Evolutionary conservation across 2,888 invertebrate genomes (phyloP).

Genomic region (Ophioninae sp.): DNA sequence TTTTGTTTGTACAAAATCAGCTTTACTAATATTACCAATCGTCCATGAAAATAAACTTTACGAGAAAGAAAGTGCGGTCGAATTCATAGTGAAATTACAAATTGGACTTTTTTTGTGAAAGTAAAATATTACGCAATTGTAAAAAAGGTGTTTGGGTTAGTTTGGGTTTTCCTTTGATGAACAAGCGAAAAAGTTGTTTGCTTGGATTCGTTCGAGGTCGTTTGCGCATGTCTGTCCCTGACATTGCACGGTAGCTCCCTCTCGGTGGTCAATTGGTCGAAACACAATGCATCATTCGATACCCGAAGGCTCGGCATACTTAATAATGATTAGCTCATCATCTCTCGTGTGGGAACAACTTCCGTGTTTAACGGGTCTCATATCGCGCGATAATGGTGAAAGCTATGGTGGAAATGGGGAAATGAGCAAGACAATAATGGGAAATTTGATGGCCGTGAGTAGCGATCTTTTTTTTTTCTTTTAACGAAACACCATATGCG

Average conservation of each 20-base stretch:
- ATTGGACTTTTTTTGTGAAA: no score
- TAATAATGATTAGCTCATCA: constrained; percentile 42
- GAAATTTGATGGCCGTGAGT: constrained; percentile 17
- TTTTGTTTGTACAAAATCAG: no score
- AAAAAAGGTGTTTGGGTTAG: no score
- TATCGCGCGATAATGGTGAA: constrained; percentile 68
- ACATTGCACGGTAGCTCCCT: constrained; percentile 12
- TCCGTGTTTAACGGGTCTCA: constrained; percentile 33
- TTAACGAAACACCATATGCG: not conserved
- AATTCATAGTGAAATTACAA: no score
- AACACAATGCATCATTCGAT: constrained; percentile 22
- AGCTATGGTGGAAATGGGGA: constrained; percentile 70
- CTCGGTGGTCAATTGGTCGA: constrained; percentile 13
- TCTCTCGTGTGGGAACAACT: constrained; percentile 26
- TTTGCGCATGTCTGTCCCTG: constrained; percentile 11
- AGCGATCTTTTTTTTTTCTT: not conserved
- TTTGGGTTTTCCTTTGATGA: no score
- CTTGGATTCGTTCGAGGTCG: no score
- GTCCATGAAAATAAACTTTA: no score
- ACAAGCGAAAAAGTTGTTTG: not conserved
- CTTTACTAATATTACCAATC: no score
- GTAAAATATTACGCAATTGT: no score
- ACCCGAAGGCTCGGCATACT: not conserved
- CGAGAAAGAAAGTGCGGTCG: no score
- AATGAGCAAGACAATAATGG: constrained; percentile 31